Conservation (phyloP, 2,888 invertebrate genomes). For the Chymomyza caudatula region DNA sequence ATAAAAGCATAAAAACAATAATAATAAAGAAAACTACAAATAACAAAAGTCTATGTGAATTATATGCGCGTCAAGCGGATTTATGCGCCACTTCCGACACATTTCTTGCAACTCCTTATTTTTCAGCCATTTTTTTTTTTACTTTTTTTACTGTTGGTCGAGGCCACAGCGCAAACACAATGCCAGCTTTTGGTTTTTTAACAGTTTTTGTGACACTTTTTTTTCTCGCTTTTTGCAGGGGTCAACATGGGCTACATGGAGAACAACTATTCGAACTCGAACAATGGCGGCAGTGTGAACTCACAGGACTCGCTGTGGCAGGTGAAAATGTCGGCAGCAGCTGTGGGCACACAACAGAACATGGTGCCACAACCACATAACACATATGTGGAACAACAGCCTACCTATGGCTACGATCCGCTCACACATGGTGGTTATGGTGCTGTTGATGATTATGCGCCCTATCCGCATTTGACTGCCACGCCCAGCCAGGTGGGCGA, state of each 20-base stretch:
- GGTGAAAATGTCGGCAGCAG: slow-evolving; percentile 91
- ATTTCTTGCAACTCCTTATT: slow-evolving; percentile 7
- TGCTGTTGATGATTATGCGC: slow-evolving; percentile 89
- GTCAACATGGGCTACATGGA: slow-evolving; percentile 94
- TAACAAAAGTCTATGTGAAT: slow-evolving; percentile 32
- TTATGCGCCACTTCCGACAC: slow-evolving; percentile 40
- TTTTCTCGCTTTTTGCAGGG: slow-evolving; percentile 79
- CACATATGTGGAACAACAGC: slow-evolving; percentile 83
- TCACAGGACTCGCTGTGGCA: slow-evolving; percentile 97
- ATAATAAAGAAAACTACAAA: slow-evolving; percentile 23
- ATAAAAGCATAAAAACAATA: slow-evolving; percentile 22
- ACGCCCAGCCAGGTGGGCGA: slow-evolving; percentile 83
- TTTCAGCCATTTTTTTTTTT: slow-evolving; percentile 8
- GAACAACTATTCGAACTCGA: slow-evolving; percentile 94
- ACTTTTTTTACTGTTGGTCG: background rate
- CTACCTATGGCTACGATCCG: slow-evolving; percentile 87
- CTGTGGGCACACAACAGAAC: slow-evolving; percentile 83
- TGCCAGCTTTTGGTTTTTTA: background rate
- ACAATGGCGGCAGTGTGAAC: slow-evolving; percentile 96
- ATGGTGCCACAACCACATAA: slow-evolving; percentile 79
- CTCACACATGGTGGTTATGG: slow-evolving; percentile 90
- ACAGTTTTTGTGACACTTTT: slow-evolving; percentile 1
- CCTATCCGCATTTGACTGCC: slow-evolving; percentile 87
- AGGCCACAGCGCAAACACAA: background rate
- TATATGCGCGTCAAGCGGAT: slow-evolving; percentile 39